A percentile compares a stretch with the other conserved stretches of the same genome.
Evolutionary conservation across 2,797 vertebrate species (phyloP).

Genomic region (Danio albolineatus): DNA sequence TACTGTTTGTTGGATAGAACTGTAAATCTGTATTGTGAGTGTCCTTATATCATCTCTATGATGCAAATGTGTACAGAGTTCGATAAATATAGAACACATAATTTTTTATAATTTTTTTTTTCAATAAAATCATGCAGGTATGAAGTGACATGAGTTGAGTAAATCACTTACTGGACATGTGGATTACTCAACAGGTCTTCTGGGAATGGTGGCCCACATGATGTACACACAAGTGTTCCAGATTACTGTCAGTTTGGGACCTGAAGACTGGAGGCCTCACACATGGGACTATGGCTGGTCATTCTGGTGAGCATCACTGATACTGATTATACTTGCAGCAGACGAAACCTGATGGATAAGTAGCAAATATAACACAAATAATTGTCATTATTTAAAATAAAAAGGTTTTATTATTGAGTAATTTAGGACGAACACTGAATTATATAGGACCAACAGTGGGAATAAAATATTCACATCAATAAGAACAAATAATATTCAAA

Average conservation of each 20-base stretch:
- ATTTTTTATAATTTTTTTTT: too few species aligned
- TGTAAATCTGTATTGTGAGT: conserved; percentile 52
- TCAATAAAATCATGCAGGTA: background rate
- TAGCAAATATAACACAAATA: too few species aligned
- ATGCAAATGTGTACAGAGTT: background rate
- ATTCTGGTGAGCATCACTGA: conserved; percentile 83
- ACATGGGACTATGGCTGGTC: conserved; percentile 94
- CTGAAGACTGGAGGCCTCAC: conserved; percentile 92
- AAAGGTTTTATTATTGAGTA: too few species aligned
- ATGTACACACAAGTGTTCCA: conserved; percentile 95
- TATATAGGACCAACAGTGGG: too few species aligned
- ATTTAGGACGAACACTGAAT: too few species aligned
- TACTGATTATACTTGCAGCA: background rate
- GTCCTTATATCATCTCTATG: conserved; percentile 39
- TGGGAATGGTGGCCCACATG: conserved; percentile 95
- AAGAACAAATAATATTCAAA: too few species aligned
- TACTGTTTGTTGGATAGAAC: conserved; percentile 37
- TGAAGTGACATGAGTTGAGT: background rate
- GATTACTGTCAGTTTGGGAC: conserved; percentile 90
- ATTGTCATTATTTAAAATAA: too few species aligned
- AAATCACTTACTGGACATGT: conserved; percentile 48
- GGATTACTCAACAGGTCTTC: conserved; percentile 79
- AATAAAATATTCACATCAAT: too few species aligned
- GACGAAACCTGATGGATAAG: background rate
- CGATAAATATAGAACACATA: background rate